Evolutionary conservation across 2,888 invertebrate genomes (phyloP), one percentile per base, ranked within the genome.

Genomic region (Carterocephalus palaemon): DNA sequence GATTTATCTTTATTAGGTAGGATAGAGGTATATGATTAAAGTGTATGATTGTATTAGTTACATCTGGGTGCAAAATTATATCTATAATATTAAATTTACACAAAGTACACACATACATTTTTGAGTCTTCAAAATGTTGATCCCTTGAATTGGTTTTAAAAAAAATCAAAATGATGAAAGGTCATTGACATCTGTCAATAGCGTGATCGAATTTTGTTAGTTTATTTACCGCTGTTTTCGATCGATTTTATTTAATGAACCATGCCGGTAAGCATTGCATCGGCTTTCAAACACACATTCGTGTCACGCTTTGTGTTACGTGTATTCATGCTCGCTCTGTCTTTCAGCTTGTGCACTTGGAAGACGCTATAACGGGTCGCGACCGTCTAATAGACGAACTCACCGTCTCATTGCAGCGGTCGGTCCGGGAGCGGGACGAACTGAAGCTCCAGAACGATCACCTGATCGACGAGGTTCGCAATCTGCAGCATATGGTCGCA

Each of bases 341-440:
- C 70, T 88, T 88, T 67, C 77, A 93, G 93, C 88, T 92, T 62
- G 88, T 91, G 70, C 92, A 94, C 74, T 92, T 91, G 71, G 92
- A 93, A 71, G 88, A 87, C 59, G 92, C 92, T 57, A 81, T 94
- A 47, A 81, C 86, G 6, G 89, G 91, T 56, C 91, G 93, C 60
- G 92, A 94, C 65, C 88, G 89, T 58, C 72, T 92, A 62, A 94
- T 94, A 56, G 89, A 91, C 61, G 90, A 93, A 74, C 85, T 94
- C 47, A 92, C 90, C 52, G 85, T 90, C 60, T 91, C 93, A 17
- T 85, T 94, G 59, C 90, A 93, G 73, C 90, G 91, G 63, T 91
- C 92, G 0, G 75, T 91, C 20, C 75, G 77, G 13, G 89, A 90
- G 38, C 86, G 91, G 47, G 90, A 92, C 58, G 83, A 89, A 48